A percentile compares a stretch with the other conserved stretches of the same genome.
These are phyloP conservation scores for Sakesphorus luctuosus DNA, from an alignment of 2,113 vertebrate species.

Conservation along the genomic window DNA sequence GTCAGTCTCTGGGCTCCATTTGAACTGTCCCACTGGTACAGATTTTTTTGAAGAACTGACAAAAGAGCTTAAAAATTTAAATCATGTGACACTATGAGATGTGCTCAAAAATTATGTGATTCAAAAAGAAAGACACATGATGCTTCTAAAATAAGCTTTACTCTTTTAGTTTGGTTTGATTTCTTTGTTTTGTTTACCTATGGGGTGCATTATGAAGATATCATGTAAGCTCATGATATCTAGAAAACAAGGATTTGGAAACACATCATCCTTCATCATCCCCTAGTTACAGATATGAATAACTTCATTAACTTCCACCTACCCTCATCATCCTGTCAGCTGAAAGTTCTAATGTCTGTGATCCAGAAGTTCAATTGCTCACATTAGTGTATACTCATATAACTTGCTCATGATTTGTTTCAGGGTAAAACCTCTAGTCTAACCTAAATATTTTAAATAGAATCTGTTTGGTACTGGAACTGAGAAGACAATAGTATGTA, in stretches of 20 bases:
- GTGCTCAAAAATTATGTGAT: not conserved
- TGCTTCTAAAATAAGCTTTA: not conserved
- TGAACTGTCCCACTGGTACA: not conserved
- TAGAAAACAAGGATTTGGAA: not conserved
- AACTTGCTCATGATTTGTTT: not conserved
- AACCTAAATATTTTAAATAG: not conserved
- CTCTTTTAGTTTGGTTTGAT: not conserved
- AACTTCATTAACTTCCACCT: not conserved
- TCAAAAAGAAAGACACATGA: not conserved
- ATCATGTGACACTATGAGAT: not conserved
- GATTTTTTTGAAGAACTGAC: not conserved
- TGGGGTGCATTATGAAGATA: not conserved
- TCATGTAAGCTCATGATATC: not conserved
- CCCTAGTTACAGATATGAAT: not conserved
- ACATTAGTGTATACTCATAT: not conserved
- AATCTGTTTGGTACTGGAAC: not conserved
- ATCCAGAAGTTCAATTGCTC: not conserved
- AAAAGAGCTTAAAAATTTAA: not conserved
- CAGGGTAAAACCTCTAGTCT: not conserved
- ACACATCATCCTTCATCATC: not conserved
- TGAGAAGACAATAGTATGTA: not conserved
- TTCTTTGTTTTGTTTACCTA: not conserved
- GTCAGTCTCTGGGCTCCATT: not conserved
- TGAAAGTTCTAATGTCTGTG: not conserved
- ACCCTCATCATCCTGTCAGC: not conserved